Base-by-base conservation (phyloP, 2,113 vertebrate genomes). In the Callaeas wilsoni region DNA sequence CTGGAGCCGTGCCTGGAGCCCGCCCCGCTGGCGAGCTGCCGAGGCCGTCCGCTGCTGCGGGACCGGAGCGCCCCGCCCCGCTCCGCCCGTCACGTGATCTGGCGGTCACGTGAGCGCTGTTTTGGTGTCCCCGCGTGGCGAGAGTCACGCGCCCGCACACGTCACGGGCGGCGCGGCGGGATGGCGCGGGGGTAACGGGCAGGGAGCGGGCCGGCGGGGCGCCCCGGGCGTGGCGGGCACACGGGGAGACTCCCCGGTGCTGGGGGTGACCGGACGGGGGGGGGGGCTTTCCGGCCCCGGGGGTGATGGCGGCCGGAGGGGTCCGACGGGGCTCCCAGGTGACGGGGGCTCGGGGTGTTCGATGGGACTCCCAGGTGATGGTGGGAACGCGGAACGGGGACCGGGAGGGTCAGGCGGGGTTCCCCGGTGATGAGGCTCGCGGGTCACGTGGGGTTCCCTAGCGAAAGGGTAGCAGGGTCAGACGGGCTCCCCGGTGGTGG, bases 131-230 rank as follows among this genome's bases (percentile, higher is more conserved):
- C 76, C 93, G 70, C 74, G 74, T 84, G 93, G 86, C 4, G 30
- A 2, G 39, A 26, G 8, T 88, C 79, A 53, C 29, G 62, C 60
- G 60, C 27, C 13, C 13, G 2, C 59, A 2, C 42, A 80, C 70
- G 76, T 89, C 60, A 85, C n/a, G 7, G 32, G 73, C 42, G 62
- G 80, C 44, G 4, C 39, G 67, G 81, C 60, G 56, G 79, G 26
- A 94, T 94, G 92, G 77, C 70, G 70, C n/a, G 56, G 19, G 50
- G 81, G 87, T 53, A 69, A 44, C 23, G 44, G 68, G 63, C 35
- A 16, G 11, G 32, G 62, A 30, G n/a, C n/a, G n/a, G n/a, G n/a
- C n/a, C n/a, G n/a, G 39, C 39, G 64, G 39, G 33, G 37, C 19
- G 46, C 8, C 8, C 16, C 29, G 22, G 32, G 32, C 19, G 37